phyloP scores from a whole-genome alignment of 1,140 invertebrate species.

The Drosophila sturtevanti region DNA sequence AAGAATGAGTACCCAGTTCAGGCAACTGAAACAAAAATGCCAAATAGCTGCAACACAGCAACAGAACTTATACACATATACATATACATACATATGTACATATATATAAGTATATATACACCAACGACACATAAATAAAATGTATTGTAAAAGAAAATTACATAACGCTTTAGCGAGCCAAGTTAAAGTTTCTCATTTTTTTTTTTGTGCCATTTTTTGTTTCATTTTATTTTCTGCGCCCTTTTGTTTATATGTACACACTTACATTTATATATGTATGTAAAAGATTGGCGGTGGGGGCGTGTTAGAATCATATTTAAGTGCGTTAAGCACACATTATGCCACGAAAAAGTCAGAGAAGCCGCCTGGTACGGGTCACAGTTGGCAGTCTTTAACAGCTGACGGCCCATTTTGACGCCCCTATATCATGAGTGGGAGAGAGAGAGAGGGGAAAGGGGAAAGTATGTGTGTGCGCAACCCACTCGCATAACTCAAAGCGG shows the following conservation, averaged over 20 bases:
- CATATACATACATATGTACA: too few relatives aligned
- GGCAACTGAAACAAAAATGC: slow-evolving; percentile 54
- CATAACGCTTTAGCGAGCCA: slow-evolving; percentile 37
- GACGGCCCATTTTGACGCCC: slow-evolving; percentile 10
- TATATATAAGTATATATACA: too few relatives aligned
- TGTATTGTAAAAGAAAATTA: slow-evolving; percentile 43
- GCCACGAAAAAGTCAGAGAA: slow-evolving; percentile 43
- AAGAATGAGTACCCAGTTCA: not conserved
- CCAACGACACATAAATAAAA: slow-evolving; percentile 50
- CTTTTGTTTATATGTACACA: slow-evolving; percentile 33
- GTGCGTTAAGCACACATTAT: slow-evolving; percentile 50
- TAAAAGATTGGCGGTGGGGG: not conserved
- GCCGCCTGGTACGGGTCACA: slow-evolving; percentile 14
- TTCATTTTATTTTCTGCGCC: slow-evolving; percentile 18
- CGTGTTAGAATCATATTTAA: slow-evolving; percentile 21
- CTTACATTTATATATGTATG: too few relatives aligned
- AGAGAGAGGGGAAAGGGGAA: too few relatives aligned
- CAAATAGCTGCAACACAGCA: slow-evolving; percentile 58
- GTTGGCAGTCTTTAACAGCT: slow-evolving; percentile 20
- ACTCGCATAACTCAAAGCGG: slow-evolving; percentile 73
- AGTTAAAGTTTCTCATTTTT: slow-evolving; percentile 8
- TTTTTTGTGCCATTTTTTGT: slow-evolving; percentile 7
- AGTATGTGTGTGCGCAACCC: slow-evolving; percentile 29
- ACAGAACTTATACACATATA: not conserved
- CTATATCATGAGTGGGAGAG: too few relatives aligned